These are phyloP conservation scores for Brachystomella parvula DNA, from an alignment of 1,140 invertebrate genomes.

Conservation along the genomic window DNA sequence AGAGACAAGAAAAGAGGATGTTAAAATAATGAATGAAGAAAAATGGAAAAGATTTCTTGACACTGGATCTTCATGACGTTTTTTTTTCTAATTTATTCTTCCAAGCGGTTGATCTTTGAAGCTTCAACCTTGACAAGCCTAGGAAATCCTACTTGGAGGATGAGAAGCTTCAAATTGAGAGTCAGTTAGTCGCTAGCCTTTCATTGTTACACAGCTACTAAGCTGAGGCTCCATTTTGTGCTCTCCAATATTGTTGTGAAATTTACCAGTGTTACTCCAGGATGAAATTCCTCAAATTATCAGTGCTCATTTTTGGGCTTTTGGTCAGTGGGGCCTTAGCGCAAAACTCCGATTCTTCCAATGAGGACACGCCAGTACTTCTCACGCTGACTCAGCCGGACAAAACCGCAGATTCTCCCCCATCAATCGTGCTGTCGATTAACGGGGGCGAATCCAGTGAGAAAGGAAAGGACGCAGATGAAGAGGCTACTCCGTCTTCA, in stretches of 20 bases:
- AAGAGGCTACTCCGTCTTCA: neutral
- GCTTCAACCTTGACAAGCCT: neutral
- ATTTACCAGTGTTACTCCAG: no score
- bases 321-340: neutral
- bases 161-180: neutral
- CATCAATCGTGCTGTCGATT: neutral
- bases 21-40: no score
- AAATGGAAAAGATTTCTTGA: no score
- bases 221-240: neutral
- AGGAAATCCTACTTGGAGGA: constrained; percentile 1
- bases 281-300: neutral
- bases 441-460: no score
- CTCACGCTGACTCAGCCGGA: neutral
- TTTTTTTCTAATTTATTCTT: no score
- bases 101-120: neutral
- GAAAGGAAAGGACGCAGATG: neutral
- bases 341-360: neutral
- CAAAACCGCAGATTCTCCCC: neutral
- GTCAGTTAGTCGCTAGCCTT: neutral
- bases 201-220: neutral
- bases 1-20: no score
- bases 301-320: neutral
- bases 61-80: no score
- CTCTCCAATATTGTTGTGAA: no score
- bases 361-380: neutral